Evolutionary conservation across 2,797 vertebrate species (phyloP).

Genomic region (Sebastiscus albofasciatus): DNA sequence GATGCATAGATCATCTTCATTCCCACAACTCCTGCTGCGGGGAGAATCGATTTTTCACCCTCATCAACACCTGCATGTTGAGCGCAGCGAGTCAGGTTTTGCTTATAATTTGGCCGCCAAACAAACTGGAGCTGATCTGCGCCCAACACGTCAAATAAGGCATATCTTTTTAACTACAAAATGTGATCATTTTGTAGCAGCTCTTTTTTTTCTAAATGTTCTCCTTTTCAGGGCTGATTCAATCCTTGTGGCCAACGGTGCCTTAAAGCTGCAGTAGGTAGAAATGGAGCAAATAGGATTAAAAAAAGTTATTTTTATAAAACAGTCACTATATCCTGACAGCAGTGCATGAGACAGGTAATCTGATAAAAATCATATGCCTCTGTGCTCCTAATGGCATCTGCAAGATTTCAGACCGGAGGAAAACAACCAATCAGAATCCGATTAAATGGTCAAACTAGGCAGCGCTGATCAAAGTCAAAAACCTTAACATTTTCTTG

Average conservation of each 20-base stretch:
- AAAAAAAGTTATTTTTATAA: too few species aligned
- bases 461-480: too few species aligned
- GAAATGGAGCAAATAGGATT: too few species aligned
- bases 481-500: too few species aligned
- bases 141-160: not conserved
- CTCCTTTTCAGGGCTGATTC: not conserved
- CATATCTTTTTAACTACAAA: not conserved
- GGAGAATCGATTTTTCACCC: constrained; percentile 9
- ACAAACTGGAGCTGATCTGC: not conserved
- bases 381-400: too few species aligned
- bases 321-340: too few species aligned
- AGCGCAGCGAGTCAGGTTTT: not conserved
- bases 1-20: constrained; percentile 24
- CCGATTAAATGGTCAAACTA: too few species aligned
- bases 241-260: not conserved
- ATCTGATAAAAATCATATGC: too few species aligned
- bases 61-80: not conserved
- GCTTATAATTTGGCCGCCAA: not conserved
- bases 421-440: too few species aligned
- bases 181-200: not conserved
- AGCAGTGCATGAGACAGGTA: too few species aligned
- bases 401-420: too few species aligned
- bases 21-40: constrained; percentile 21
- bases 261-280: too few species aligned
- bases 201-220: not conserved